Conservation (phyloP, 2,888 invertebrate species). For the Scaptomyza tumidula region DNA sequence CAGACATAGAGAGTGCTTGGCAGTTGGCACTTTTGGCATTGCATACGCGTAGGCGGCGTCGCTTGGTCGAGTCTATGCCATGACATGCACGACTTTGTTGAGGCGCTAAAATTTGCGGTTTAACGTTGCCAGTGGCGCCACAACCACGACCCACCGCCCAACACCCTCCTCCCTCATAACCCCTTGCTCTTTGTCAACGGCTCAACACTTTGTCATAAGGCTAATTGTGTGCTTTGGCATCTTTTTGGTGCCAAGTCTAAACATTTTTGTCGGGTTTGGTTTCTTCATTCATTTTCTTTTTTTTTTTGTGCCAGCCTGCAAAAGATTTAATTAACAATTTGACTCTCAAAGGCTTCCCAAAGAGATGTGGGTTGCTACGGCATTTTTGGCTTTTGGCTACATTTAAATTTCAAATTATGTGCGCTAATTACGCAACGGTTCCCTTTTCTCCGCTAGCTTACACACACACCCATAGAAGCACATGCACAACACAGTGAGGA, state of each 20-base stretch:
- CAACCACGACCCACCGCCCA: background rate
- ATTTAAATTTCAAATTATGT: constrained; percentile 80
- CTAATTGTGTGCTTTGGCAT: constrained; percentile 69
- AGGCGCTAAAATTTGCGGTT: constrained; percentile 81
- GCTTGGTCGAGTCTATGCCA: constrained; percentile 60
- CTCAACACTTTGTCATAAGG: constrained; percentile 71
- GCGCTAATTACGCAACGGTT: constrained; percentile 69
- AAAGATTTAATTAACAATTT: constrained; percentile 79
- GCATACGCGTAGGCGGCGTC: constrained; percentile 79
- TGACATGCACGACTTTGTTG: constrained; percentile 73
- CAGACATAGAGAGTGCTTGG: constrained; percentile 26
- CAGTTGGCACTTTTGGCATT: constrained; percentile 75
- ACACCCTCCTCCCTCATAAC: background rate
- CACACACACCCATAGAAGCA: constrained; percentile 12
- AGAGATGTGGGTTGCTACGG: constrained; percentile 43
- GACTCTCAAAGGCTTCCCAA: constrained; percentile 71
- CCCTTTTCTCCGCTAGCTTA: no score
- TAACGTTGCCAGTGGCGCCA: constrained; percentile 74
- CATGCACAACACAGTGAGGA: constrained; percentile 29
- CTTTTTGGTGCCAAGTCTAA: constrained; percentile 49
- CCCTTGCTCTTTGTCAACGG: constrained; percentile 31
- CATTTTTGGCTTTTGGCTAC: constrained; percentile 76
- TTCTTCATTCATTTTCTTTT: background rate
- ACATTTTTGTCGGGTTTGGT: constrained; percentile 15
- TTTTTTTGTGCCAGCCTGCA: constrained; percentile 31